Evolutionary conservation across 2,888 invertebrate genomes (phyloP).

Genomic region (Ophion costatus): DNA sequence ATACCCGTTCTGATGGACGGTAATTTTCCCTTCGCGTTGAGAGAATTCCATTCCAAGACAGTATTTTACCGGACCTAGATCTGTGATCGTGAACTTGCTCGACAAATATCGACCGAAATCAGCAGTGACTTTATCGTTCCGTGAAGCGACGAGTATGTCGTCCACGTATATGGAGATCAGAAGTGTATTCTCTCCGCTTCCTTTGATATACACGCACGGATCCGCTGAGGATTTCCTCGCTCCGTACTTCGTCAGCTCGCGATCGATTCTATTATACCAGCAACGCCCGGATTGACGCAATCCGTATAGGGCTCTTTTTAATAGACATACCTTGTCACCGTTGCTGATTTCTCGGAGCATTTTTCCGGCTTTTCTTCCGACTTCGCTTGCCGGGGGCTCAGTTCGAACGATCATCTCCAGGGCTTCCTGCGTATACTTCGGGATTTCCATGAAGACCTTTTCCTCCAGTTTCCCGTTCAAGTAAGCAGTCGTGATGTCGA

Average conservation of each 20-base stretch:
- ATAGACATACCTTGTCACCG: constrained; percentile 49
- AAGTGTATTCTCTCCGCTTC: neutral
- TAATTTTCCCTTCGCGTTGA: neutral
- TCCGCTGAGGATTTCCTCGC: neutral
- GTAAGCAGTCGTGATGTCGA: constrained; percentile 57
- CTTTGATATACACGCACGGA: constrained; percentile 6
- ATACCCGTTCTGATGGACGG: neutral
- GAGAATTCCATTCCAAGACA: constrained; percentile 1
- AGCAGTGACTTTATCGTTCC: neutral
- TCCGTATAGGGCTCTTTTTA: constrained; percentile 51
- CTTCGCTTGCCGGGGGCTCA: neutral
- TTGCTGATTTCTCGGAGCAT: constrained; percentile 19
- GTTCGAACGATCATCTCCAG: constrained; percentile 7
- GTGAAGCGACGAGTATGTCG: constrained; percentile 17
- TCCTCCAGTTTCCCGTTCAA: constrained; percentile 50
- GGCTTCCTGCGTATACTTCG: constrained; percentile 30
- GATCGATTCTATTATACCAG: neutral
- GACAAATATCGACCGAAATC: neutral
- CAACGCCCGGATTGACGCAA: constrained; percentile 3
- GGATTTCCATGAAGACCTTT: constrained; percentile 54
- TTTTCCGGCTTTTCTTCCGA: constrained; percentile 4
- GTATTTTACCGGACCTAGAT: neutral
- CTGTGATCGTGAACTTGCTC: neutral
- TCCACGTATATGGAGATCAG: constrained; percentile 27
- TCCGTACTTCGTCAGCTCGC: neutral